Evolutionary conservation across 2,888 invertebrate genomes (phyloP).

Genomic region (Macrophya alboannulata): DNA sequence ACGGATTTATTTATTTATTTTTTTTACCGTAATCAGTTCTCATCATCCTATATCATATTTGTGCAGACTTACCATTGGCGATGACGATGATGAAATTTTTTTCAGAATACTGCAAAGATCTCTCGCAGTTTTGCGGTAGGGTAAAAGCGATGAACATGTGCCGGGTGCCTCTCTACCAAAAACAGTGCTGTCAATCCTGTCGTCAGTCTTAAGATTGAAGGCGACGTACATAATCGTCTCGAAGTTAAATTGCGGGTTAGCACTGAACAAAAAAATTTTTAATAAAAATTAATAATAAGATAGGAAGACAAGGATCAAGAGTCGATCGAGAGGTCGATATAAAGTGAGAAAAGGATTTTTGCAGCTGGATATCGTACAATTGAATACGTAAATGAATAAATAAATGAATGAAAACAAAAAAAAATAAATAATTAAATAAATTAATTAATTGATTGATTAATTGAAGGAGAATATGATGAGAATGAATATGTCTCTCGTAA

Average conservation of each 20-base stretch:
- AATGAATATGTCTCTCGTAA: neutral
- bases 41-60: slow-evolving; percentile 46
- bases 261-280: slow-evolving; percentile 46
- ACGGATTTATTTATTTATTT: neutral
- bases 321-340: slow-evolving; percentile 58
- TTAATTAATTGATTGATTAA: slow-evolving; percentile 35
- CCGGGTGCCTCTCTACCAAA: slow-evolving; percentile 90
- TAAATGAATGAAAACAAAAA: slow-evolving; percentile 25
- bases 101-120: slow-evolving; percentile 89
- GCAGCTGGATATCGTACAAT: slow-evolving; percentile 55
- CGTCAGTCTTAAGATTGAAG: slow-evolving; percentile 62
- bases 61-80: neutral
- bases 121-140: slow-evolving; percentile 92
- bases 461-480: slow-evolving; percentile 11
- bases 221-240: slow-evolving; percentile 58
- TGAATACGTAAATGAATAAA: slow-evolving; percentile 20
- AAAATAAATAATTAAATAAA: slow-evolving; percentile 19
- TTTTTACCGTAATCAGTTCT: neutral
- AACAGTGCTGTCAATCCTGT: slow-evolving; percentile 95
- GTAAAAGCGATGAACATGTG: slow-evolving; percentile 95
- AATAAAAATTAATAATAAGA: slow-evolving; percentile 1
- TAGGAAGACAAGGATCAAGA: slow-evolving; percentile 43
- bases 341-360: slow-evolving; percentile 58
- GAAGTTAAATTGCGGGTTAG: slow-evolving; percentile 39
- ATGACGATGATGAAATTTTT: slow-evolving; percentile 54